Base-by-base conservation (phyloP, 2,888 invertebrate genomes). In the Sinhomidia bicolor region DNA sequence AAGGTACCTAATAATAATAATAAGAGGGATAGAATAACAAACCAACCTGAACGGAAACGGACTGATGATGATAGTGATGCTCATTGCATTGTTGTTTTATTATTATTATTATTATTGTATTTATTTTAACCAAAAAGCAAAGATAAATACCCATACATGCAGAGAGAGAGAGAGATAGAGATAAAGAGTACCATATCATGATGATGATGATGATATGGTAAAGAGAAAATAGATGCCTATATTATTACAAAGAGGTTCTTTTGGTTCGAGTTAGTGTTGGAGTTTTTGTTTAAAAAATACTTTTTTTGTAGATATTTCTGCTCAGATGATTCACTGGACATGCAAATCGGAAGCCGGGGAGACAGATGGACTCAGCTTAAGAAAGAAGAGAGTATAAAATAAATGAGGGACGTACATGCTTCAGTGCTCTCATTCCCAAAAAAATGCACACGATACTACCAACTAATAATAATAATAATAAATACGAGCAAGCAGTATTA, bases 11-110 rank as follows among this genome's bases (percentile, higher is more conserved):
- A 20, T 57, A 57, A 78, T 78, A 78, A 78, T 78, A 54, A 78
- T 78, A 54, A 54, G 51, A 65, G 65, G 32, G 51, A 62, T 44
- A 81, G 62, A 81, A 41, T n/a, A 79, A 36, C 60, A 88, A 89
- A 76, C 89, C 60, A 85, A 81, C 76, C 89, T 76, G 89, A 89
- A 89, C 89, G 89, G 89, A 89, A 89, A 89, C 85, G 89, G 89
- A 76, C 89, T 85, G 89, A 81, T 89, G 89, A 89, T 81, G 89
- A 41, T 81, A 41, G 80, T 80, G 80, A 86, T 85, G 62, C 71
- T 76, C 47, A 60, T 88, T 44, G 62, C 44, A 62, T 62, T 62
- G 60, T 74, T 23, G 74, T n/a, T n/a, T n/a, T n/a, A n/a, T 41
- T 41, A n/a, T 85, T 65, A 54, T 79, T 85, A 32, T 84, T 84